A percentile compares a stretch with the other conserved stretches of the same genome.
phyloP scores from a whole-genome alignment of 2,797 vertebrate genomes.

The Ctenopoma multispine region DNA sequence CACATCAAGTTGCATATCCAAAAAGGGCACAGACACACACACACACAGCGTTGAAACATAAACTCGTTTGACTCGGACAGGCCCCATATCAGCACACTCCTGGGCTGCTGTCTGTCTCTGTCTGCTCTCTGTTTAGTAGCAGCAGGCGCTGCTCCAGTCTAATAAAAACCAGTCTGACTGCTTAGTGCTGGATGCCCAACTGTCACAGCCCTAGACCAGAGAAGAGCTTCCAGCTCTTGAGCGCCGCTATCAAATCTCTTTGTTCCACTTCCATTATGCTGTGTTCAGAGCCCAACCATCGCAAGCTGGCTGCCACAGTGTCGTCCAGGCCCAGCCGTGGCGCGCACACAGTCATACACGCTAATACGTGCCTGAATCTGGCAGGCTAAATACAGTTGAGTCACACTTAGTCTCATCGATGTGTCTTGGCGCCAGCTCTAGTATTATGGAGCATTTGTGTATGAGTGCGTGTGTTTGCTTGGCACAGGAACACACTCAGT shows the following conservation, averaged over 20 bases:
- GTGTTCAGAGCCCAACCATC: slow-evolving; percentile 67
- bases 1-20: slow-evolving; percentile 6
- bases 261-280: slow-evolving; percentile 75
- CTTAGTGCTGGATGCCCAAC: slow-evolving; percentile 69
- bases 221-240: slow-evolving; percentile 71
- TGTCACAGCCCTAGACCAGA: slow-evolving; percentile 67
- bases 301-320: slow-evolving; percentile 67
- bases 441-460: slow-evolving; percentile 67
- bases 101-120: slow-evolving; percentile 30
- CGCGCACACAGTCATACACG: slow-evolving; percentile 18
- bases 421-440: slow-evolving; percentile 67
- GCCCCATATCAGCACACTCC: slow-evolving; percentile 35
- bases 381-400: slow-evolving; percentile 74
- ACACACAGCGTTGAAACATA: slow-evolving; percentile 17
- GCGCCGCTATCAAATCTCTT: slow-evolving; percentile 76
- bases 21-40: slow-evolving; percentile 23
- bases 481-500: slow-evolving; percentile 59
- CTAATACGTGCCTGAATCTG: slow-evolving; percentile 51
- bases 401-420: slow-evolving; percentile 72
- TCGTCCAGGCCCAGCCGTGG: slow-evolving; percentile 50
- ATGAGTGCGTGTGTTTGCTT: slow-evolving; percentile 51
- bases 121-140: slow-evolving; percentile 49
- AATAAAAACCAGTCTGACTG: slow-evolving; percentile 73
- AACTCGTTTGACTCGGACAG: slow-evolving; percentile 25
- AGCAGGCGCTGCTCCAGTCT: slow-evolving; percentile 59